Evolutionary conservation across 2,888 invertebrate genomes (phyloP), one percentile per base, ranked within the genome.

Genomic region (Helleia helle): DNA sequence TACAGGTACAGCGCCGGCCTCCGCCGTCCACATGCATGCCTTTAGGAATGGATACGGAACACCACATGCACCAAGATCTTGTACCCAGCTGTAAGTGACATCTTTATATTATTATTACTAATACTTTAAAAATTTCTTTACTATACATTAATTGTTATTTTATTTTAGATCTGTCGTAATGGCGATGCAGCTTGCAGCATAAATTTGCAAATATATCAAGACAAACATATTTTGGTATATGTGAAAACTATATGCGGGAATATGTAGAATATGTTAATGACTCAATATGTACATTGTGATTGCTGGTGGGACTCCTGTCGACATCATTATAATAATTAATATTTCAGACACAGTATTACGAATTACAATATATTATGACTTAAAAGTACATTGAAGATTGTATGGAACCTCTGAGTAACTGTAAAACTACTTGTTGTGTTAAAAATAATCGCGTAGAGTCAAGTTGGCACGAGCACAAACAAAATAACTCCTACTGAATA

Each of bases 191-290:
- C 46, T 55, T 60, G 71, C 62, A 53, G 71, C 62, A 53, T 58
- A 54, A 54, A 55, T 59, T 69, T 69, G 79, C 72, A 61, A 67
- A 59, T 79, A 81, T 83, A 83, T 83, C 83, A 81, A 83, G 81
- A 83, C 79, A 80, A 80, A 81, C 83, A 83, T 83, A 81, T 81
- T 81, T 83, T 81, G 80, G 71, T 81, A 84, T 83, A 83, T 84
- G 81, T 80, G 77, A 81, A 71, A 73, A 76, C 66, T 74, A 70
- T 73, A 72, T 67, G 71, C 77, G 65, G 72, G 69, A 69, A 50
- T 49, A 49, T 49, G 59, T 59, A 65, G 67, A 64, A 58, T 72
- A 68, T 68, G 72, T 66, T 73, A 71, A 67, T 56, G 61, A 55
- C 51, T 51, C 49, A 53, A 52, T 49, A 55, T 56, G 56, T 48